A percentile compares a stretch with the other conserved stretches of the same genome.
These are phyloP conservation scores for Meriones unguiculatus DNA, from an alignment of 2,113 vertebrate species.

Conservation along the genomic window DNA sequence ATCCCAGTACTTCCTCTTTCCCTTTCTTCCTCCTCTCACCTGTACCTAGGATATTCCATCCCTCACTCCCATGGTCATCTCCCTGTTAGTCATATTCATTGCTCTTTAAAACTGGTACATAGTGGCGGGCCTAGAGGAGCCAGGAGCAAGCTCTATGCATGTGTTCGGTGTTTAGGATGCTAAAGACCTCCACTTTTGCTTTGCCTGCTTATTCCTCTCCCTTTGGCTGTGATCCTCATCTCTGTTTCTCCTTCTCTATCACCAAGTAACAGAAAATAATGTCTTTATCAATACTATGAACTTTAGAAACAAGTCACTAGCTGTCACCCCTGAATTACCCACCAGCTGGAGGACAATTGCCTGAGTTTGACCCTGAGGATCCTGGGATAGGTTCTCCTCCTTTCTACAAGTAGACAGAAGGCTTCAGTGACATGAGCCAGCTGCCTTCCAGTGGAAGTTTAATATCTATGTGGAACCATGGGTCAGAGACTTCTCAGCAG, in stretches of 20 bases:
- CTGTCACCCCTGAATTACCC: neutral
- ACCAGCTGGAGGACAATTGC: neutral
- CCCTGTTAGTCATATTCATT: neutral
- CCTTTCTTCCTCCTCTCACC: neutral
- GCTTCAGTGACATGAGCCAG: constrained; percentile 22
- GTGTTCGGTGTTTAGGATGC: neutral
- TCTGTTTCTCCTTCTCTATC: neutral
- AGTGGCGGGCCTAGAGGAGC: neutral
- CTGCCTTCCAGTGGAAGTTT: constrained; percentile 17
- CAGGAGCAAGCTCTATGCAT: neutral
- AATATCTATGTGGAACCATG: constrained; percentile 6
- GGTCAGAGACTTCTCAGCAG: constrained; percentile 41
- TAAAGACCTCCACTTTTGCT: neutral
- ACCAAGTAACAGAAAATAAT: neutral
- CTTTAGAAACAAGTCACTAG: constrained; percentile 37
- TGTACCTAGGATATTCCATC: neutral
- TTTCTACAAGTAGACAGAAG: constrained; percentile 52
- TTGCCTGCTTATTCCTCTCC: neutral
- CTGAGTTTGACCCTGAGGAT: constrained; percentile 29
- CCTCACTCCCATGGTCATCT: neutral
- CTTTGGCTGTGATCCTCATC: neutral
- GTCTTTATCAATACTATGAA: constrained; percentile 17
- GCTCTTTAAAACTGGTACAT: neutral
- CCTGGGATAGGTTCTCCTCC: neutral
- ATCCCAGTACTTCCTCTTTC: neutral